phyloP scores from a whole-genome alignment of 2,888 invertebrate species.

The Chaetoderma sp. region DNA sequence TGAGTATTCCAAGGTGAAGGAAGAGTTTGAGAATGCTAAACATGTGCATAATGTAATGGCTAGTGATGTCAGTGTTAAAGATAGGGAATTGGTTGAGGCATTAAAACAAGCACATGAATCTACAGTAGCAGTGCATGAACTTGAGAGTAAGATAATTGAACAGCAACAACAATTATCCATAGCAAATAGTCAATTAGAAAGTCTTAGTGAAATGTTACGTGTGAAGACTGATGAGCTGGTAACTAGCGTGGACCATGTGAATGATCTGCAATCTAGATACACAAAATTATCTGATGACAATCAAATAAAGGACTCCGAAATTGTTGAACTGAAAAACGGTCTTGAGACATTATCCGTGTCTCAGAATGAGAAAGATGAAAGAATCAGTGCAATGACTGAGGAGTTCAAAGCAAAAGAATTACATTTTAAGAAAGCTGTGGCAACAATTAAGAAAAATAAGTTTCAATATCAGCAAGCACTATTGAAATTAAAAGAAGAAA shows the following conservation, averaged over 20 bases:
- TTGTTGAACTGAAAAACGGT: constrained; percentile 14
- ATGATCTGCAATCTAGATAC: constrained; percentile 55
- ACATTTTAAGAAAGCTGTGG: constrained; percentile 54
- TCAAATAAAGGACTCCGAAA: background rate
- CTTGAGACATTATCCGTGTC: background rate
- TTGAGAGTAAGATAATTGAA: background rate
- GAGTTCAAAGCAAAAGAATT: constrained; percentile 46
- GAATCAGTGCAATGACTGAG: constrained; percentile 36
- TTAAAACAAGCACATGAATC: background rate
- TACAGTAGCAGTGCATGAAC: background rate
- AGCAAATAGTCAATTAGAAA: background rate
- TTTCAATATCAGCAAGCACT: constrained; percentile 48
- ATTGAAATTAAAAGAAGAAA: constrained; percentile 27
- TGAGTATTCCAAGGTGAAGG: background rate
- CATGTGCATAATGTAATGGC: background rate
- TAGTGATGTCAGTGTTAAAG: background rate
- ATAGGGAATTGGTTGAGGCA: background rate
- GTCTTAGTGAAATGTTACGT: background rate
- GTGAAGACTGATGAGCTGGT: constrained; percentile 38
- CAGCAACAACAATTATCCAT: background rate
- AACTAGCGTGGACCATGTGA: constrained; percentile 52
- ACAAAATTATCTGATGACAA: constrained; percentile 40
- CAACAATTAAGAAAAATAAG: constrained; percentile 60
- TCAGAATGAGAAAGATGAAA: constrained; percentile 32
- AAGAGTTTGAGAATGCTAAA: background rate